These are phyloP conservation scores for Saccostrea echinata DNA, from an alignment of 1,140 invertebrate genomes.

Conservation along the genomic window DNA sequence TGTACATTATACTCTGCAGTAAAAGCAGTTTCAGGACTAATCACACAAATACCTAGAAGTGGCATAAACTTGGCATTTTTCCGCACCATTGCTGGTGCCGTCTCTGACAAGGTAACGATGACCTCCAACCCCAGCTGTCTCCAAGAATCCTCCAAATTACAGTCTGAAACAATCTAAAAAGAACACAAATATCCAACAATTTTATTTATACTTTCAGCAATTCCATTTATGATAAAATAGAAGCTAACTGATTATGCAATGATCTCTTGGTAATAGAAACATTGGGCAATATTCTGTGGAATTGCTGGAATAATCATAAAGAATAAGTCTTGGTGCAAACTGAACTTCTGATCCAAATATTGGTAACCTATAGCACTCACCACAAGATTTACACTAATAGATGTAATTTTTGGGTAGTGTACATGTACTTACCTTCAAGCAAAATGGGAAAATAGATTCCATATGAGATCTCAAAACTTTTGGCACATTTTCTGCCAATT, in stretches of 20 bases:
- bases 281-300: too few relatives aligned
- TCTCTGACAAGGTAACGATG: constrained; percentile 96
- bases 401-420: too few relatives aligned
- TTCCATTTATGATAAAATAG: too few relatives aligned
- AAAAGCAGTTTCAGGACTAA: not conserved
- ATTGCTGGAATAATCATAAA: too few relatives aligned
- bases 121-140: constrained; percentile 95
- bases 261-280: too few relatives aligned
- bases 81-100: constrained; percentile 95
- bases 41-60: constrained; percentile 73
- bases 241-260: too few relatives aligned
- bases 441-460: constrained; percentile 92
- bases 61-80: constrained; percentile 92
- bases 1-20: too few relatives aligned
- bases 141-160: constrained; percentile 90
- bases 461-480: constrained; percentile 94
- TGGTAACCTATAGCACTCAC: too few relatives aligned
- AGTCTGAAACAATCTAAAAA: constrained; percentile 84
- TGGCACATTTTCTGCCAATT: constrained; percentile 94
- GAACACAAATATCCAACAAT: not conserved
- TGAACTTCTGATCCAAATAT: too few relatives aligned
- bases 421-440: constrained; percentile 87
- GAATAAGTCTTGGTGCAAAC: too few relatives aligned
- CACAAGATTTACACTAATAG: too few relatives aligned
- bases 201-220: too few relatives aligned